Conservation (phyloP, 2,888 invertebrate genomes). For the Orthonychiurus folsomi region DNA sequence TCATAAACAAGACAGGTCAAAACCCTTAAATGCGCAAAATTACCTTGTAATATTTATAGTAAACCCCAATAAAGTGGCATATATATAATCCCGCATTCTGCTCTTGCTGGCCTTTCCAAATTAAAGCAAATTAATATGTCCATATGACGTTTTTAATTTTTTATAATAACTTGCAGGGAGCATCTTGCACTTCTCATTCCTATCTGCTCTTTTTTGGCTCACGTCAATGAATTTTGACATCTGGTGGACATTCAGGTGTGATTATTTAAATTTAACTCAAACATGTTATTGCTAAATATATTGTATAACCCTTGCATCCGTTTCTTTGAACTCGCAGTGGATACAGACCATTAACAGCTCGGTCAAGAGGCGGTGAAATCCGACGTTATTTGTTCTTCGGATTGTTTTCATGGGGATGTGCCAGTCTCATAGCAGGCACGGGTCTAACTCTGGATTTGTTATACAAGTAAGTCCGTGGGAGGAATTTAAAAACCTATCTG, state of each 20-base stretch:
- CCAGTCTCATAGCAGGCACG: conserved; percentile 34
- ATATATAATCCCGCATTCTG: too few relatives aligned
- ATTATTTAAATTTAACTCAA: conserved; percentile 8
- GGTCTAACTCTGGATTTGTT: conserved; percentile 33
- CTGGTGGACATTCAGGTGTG: conserved; percentile 84
- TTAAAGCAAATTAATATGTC: too few relatives aligned
- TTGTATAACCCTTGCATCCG: too few relatives aligned
- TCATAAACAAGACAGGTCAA: too few relatives aligned
- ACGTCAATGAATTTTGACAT: conserved; percentile 92
- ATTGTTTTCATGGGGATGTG: conserved; percentile 36
- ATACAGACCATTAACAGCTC: conserved; percentile 35
- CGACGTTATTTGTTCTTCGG: conserved; percentile 34
- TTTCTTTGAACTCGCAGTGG: conserved; percentile 26
- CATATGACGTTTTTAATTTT: too few relatives aligned
- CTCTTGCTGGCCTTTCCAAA: too few relatives aligned
- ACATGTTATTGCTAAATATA: too few relatives aligned
- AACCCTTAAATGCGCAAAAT: too few relatives aligned
- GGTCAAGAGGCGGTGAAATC: conserved; percentile 38
- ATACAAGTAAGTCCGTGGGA: conserved; percentile 34
- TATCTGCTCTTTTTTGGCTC: conserved; percentile 85
- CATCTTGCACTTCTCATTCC: conserved; percentile 75
- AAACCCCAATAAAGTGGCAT: too few relatives aligned
- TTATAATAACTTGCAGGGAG: conserved; percentile 56
- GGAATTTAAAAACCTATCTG: too few relatives aligned
- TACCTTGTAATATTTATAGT: too few relatives aligned